phyloP scores from a whole-genome alignment of 2,888 invertebrate species.

The Alloscopus bannaensis region DNA sequence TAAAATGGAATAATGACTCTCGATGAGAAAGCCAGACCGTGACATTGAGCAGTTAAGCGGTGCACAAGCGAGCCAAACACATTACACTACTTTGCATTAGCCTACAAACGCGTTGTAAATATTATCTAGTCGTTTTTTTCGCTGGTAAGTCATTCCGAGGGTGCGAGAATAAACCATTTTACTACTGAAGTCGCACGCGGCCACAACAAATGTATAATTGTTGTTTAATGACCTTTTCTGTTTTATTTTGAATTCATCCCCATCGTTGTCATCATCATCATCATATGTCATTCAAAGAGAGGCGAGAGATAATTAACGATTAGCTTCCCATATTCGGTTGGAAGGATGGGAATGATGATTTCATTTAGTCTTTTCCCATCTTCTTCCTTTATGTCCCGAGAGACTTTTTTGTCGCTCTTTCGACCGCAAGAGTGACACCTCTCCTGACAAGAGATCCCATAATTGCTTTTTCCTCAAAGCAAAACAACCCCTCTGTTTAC shows the following conservation, averaged over 20 bases:
- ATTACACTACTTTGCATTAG: neutral
- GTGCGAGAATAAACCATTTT: conserved; percentile 8
- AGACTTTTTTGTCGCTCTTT: no score
- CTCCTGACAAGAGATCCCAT: neutral
- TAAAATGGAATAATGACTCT: conserved; percentile 54
- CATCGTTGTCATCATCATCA: conserved; percentile 4
- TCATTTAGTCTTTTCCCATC: conserved; percentile 1
- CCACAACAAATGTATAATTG: conserved; percentile 40
- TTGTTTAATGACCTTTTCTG: conserved; percentile 55
- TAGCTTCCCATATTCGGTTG: conserved; percentile 43
- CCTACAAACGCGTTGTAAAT: neutral
- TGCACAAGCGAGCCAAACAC: no score
- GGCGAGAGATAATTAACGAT: conserved; percentile 44
- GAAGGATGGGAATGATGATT: conserved; percentile 23
- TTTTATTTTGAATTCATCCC: conserved; percentile 42
- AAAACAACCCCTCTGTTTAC: conserved; percentile 14
- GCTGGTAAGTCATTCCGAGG: neutral
- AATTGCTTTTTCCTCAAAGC: neutral
- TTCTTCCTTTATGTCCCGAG: conserved; percentile 1
- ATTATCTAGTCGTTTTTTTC: conserved; percentile 1
- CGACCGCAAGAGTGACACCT: neutral
- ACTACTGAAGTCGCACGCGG: neutral
- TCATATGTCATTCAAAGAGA: conserved; percentile 37
- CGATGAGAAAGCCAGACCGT: conserved; percentile 58
- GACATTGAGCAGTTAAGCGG: conserved; percentile 37